Conservation (phyloP, 2,797 vertebrate genomes). For the Phrynocephalus vlangalii region DNA sequence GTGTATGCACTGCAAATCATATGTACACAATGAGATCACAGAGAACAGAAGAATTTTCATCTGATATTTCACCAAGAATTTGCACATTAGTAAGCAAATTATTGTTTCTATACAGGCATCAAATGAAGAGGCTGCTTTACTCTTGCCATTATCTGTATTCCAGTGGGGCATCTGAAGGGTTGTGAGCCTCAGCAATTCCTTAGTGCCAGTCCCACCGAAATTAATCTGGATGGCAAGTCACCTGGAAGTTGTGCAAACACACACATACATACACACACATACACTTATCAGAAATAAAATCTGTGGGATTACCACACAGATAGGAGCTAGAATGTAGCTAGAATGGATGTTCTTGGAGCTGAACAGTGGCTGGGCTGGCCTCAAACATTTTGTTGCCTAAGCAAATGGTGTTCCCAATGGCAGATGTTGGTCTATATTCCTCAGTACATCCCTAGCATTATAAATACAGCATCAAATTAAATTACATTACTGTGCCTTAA, state of each 20-base stretch:
- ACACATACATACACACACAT: background rate
- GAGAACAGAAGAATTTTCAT: background rate
- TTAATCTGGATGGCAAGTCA: background rate
- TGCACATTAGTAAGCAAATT: background rate
- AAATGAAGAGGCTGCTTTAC: background rate
- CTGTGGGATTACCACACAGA: background rate
- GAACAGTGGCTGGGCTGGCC: too few species aligned
- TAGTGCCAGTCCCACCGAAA: background rate
- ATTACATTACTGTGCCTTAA: too few species aligned
- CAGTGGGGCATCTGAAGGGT: background rate
- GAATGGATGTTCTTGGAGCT: background rate
- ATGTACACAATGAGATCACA: background rate
- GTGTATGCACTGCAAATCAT: background rate
- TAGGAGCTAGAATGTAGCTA: background rate
- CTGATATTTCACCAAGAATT: background rate
- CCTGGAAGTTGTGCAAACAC: background rate
- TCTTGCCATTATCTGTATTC: background rate
- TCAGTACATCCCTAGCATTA: too few species aligned
- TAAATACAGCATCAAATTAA: too few species aligned
- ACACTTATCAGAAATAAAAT: background rate
- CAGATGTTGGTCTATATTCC: too few species aligned
- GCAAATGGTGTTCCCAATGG: too few species aligned
- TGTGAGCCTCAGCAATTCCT: background rate
- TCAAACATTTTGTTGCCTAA: too few species aligned
- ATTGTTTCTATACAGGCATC: background rate